Percentiles rank a stretch among this genome's conserved stretches.
These are phyloP conservation scores for Mylabris phalerata DNA, from an alignment of 1,140 invertebrate genomes.

Conservation along the genomic window DNA sequence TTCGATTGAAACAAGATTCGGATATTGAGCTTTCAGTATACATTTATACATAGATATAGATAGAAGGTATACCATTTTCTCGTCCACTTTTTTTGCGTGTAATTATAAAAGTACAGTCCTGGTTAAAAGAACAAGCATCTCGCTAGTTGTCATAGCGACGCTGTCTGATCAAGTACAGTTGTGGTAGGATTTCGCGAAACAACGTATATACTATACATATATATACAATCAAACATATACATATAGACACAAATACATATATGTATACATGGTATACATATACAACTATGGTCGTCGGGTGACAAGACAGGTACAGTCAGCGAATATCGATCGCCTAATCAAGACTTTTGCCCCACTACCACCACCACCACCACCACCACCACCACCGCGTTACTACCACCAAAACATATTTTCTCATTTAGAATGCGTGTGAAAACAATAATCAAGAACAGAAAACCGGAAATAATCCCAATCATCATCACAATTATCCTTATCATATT, in stretches of 20 bases:
- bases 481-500: too few species aligned
- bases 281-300: constrained; percentile 18
- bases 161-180: constrained; percentile 34
- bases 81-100: constrained; percentile 33
- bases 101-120: constrained; percentile 40
- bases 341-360: constrained; percentile 31
- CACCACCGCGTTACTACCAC: too few species aligned
- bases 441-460: not conserved
- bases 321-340: constrained; percentile 35
- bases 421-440: constrained; percentile 30
- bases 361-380: too few species aligned
- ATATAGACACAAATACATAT: not conserved
- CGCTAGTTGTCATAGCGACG: constrained; percentile 38
- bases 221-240: not conserved
- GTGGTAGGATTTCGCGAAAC: constrained; percentile 35
- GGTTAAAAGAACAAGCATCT: constrained; percentile 29
- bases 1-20: too few species aligned
- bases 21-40: too few species aligned
- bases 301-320: constrained; percentile 39
- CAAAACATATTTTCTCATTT: constrained; percentile 19
- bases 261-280: not conserved
- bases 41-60: too few species aligned
- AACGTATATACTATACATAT: constrained; percentile 3
- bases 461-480: too few species aligned
- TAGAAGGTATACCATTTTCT: not conserved